Percentiles rank a stretch among this genome's conserved stretches.
phyloP scores from a whole-genome alignment of 2,113 vertebrate genomes.

The Istiophorus platypterus region DNA sequence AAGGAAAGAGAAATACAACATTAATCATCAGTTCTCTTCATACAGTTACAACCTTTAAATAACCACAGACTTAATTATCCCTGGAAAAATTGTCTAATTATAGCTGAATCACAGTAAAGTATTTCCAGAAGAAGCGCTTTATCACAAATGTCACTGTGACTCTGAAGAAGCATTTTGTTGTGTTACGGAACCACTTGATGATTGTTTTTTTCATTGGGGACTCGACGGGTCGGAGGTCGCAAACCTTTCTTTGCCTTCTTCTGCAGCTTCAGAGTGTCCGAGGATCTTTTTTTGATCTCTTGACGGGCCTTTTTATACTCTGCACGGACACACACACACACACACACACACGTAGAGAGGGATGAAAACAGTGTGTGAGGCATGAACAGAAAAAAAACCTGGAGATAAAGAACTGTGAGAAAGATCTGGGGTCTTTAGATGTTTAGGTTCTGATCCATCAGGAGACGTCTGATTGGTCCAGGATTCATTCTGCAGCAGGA shows the following conservation, averaged over 20 bases:
- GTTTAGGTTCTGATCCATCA: no score
- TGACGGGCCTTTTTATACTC: conserved; percentile 95
- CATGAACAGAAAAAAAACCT: neutral
- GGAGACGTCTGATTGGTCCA: no score
- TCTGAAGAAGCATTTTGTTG: neutral
- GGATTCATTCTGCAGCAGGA: no score
- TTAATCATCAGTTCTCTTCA: conserved; percentile 16
- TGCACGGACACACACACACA: conserved; percentile 57
- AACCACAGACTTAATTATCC: neutral
- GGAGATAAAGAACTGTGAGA: no score
- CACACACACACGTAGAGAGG: neutral
- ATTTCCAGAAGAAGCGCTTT: neutral
- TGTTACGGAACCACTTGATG: neutral
- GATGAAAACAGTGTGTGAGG: neutral
- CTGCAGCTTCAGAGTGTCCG: conserved; percentile 93
- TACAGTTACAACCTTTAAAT: neutral
- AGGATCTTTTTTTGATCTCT: conserved; percentile 94
- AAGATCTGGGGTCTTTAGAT: no score
- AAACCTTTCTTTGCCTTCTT: conserved; percentile 95
- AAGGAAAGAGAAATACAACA: neutral
- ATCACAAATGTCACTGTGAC: neutral
- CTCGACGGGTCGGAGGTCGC: neutral
- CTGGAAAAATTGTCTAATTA: neutral
- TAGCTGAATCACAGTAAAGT: neutral
- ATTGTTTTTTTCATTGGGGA: neutral